A percentile compares a stretch with the other conserved stretches of the same genome.
Conservation (phyloP, 2,888 invertebrate genomes). For the Meiosimyza platycephala region DNA sequence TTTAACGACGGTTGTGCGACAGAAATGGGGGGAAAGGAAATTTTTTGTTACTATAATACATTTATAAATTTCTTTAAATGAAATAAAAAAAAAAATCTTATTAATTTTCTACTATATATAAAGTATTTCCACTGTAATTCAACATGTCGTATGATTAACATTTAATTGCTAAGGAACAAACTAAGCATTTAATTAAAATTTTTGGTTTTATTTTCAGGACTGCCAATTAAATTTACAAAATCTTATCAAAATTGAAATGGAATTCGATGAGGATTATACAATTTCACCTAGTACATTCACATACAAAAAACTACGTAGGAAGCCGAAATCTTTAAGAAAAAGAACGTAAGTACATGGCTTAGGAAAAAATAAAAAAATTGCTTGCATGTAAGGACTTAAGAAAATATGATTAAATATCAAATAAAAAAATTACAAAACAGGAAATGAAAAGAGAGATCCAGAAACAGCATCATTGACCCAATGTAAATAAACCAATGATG, state of each 20-base stretch:
- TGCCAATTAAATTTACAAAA: conserved; percentile 67
- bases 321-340: conserved; percentile 60
- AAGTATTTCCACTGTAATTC: too few relatives aligned
- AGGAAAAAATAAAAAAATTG: neutral
- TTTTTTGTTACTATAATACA: too few relatives aligned
- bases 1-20: too few relatives aligned
- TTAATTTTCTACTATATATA: too few relatives aligned
- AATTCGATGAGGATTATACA: conserved; percentile 68
- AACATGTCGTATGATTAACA: too few relatives aligned
- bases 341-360: conserved; percentile 56
- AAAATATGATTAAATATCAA: conserved; percentile 6
- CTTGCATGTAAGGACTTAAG: neutral
- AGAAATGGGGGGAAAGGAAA: too few relatives aligned
- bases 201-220: conserved; percentile 54
- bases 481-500: neutral
- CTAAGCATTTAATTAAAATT: neutral
- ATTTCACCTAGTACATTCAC: conserved; percentile 66
- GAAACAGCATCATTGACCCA: too few relatives aligned
- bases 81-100: too few relatives aligned
- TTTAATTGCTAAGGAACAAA: too few relatives aligned
- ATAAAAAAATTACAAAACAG: neutral
- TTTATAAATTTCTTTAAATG: too few relatives aligned
- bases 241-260: conserved; percentile 66
- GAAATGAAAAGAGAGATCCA: neutral
- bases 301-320: conserved; percentile 65